phyloP scores from a whole-genome alignment of 2,797 vertebrate genomes.

The Vireo griseus region DNA sequence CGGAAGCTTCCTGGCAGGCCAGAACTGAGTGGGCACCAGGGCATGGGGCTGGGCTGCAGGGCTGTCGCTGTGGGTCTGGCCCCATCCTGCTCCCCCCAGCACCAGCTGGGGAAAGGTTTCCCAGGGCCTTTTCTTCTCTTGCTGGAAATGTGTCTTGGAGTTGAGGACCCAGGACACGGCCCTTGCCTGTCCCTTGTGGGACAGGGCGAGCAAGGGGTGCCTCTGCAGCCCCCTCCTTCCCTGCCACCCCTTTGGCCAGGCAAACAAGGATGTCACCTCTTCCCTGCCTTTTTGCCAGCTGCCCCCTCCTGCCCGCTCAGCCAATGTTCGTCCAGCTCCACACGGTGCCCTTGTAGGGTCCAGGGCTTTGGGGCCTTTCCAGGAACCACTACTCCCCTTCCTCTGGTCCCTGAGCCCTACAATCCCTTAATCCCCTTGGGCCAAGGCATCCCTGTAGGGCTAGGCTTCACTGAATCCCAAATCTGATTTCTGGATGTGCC shows the following conservation, averaged over 20 bases:
- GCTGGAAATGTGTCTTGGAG: background rate
- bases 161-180: fast-evolving
- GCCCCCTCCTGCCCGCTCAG: background rate
- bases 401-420: background rate
- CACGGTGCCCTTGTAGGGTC: conserved; percentile 60
- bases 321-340: conserved; percentile 6
- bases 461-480: background rate
- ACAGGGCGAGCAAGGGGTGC: fast-evolving
- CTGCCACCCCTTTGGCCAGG: background rate
- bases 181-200: background rate
- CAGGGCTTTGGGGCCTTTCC: conserved; percentile 40
- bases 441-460: background rate
- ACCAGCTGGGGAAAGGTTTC: background rate
- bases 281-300: conserved; percentile 12
- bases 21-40: background rate
- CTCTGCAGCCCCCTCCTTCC: background rate
- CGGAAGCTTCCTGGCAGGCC: background rate
- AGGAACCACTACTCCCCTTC: background rate
- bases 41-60: background rate
- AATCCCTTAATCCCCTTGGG: conserved; percentile 54
- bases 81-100: background rate
- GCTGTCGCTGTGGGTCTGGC: background rate
- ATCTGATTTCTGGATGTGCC: background rate
- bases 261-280: background rate
- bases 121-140: fast-evolving